phyloP scores from a whole-genome alignment of 2,888 invertebrate genomes.

The Adineta ricciae region DNA sequence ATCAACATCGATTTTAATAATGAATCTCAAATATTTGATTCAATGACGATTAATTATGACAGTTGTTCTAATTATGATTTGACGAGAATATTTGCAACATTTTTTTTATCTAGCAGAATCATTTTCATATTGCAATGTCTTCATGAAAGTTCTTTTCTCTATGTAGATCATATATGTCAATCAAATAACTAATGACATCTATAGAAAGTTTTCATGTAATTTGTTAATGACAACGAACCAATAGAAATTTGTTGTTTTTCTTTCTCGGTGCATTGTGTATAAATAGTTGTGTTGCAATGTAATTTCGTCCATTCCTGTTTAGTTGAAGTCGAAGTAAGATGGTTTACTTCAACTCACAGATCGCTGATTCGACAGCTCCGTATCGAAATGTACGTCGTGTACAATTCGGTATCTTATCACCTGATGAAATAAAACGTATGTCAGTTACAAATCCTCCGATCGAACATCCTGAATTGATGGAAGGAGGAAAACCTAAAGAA shows the following conservation, averaged over 20 bases:
- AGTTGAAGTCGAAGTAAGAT: slow-evolving; percentile 3
- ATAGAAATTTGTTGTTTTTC: not conserved
- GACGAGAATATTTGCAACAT: too few relatives aligned
- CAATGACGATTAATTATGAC: too few relatives aligned
- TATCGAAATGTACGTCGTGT: slow-evolving; percentile 84
- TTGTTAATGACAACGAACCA: too few relatives aligned
- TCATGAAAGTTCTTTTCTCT: too few relatives aligned
- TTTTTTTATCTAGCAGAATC: too few relatives aligned
- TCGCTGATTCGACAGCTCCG: slow-evolving; percentile 68
- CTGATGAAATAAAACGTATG: slow-evolving; percentile 91
- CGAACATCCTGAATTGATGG: slow-evolving; percentile 90
- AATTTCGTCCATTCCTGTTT: not conserved
- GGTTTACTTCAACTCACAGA: slow-evolving; percentile 31
- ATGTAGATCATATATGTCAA: too few relatives aligned
- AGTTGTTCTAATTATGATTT: too few relatives aligned
- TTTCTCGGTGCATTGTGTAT: not conserved
- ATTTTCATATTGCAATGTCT: too few relatives aligned
- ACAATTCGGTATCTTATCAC: slow-evolving; percentile 94
- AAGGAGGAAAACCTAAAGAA: slow-evolving; percentile 90
- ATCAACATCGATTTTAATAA: too few relatives aligned
- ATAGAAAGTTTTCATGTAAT: too few relatives aligned
- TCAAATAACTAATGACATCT: too few relatives aligned
- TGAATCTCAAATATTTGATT: too few relatives aligned
- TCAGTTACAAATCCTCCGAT: slow-evolving; percentile 88
- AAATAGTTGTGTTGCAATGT: not conserved